A percentile compares a stretch with the other conserved stretches of the same genome.
Conservation (phyloP, 2,113 vertebrate species). For the Apteryx mantelli region DNA sequence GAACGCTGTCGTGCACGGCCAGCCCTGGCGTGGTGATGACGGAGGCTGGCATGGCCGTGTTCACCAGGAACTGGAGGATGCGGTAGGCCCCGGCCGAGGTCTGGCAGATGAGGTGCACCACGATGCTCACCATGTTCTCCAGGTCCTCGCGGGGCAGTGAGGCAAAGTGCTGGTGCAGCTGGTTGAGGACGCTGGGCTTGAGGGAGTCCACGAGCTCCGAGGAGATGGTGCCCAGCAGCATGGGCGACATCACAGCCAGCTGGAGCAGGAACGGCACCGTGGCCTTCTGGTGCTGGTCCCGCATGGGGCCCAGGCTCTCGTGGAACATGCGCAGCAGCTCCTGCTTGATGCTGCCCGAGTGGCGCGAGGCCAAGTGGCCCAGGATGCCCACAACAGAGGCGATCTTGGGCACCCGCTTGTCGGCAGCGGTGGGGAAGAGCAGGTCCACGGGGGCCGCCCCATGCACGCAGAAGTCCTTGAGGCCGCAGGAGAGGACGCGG, state of each 20-base stretch:
- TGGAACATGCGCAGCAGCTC: constrained; percentile 94
- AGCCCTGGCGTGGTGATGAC: constrained; percentile 86
- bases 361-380: constrained; percentile 88
- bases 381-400: constrained; percentile 94
- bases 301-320: constrained; percentile 82
- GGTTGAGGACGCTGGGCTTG: constrained; percentile 84
- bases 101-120: constrained; percentile 92
- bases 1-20: constrained; percentile 86
- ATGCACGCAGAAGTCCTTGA: constrained; percentile 92
- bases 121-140: constrained; percentile 87
- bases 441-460: constrained; percentile 58
- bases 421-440: constrained; percentile 66
- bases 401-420: constrained; percentile 89
- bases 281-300: constrained; percentile 81
- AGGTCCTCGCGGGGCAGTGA: constrained; percentile 86
- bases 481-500: constrained; percentile 90
- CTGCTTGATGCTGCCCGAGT: constrained; percentile 90
- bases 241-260: constrained; percentile 89
- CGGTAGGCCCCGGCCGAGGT: constrained; percentile 86
- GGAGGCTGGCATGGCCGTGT: constrained; percentile 90
- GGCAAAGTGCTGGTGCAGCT: constrained; percentile 88
- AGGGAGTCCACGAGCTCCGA: constrained; percentile 90
- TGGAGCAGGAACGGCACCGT: constrained; percentile 92
- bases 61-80: constrained; percentile 87
- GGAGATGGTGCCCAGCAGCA: constrained; percentile 86